A percentile compares a stretch with the other conserved stretches of the same genome.
phyloP scores from a whole-genome alignment of 2,113 vertebrate genomes.

The Eptesicus fuscus region DNA sequence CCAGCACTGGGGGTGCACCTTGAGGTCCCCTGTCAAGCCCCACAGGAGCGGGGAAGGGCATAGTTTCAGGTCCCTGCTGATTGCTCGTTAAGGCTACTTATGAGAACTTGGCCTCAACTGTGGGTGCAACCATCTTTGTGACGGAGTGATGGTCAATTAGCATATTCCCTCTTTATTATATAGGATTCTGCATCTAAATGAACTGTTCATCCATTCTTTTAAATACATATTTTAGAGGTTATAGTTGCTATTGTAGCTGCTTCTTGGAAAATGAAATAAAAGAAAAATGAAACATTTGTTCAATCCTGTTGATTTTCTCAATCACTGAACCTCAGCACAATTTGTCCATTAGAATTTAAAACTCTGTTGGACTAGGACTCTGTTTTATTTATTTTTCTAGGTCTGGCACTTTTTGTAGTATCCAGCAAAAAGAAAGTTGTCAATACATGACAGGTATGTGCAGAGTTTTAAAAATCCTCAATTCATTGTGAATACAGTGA shows the following conservation, averaged over 20 bases:
- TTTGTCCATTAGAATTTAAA: conserved; percentile 42
- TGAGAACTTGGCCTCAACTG: too few species aligned
- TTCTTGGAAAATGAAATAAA: conserved; percentile 52
- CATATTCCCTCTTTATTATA: too few species aligned
- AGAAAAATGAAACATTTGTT: conserved; percentile 49
- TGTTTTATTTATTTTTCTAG: background rate
- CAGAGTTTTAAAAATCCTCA: background rate
- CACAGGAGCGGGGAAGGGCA: too few species aligned
- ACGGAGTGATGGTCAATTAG: too few species aligned
- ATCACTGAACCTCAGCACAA: conserved; percentile 45
- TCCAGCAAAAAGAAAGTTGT: background rate
- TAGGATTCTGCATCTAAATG: background rate
- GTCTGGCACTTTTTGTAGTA: background rate
- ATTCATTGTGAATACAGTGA: background rate
- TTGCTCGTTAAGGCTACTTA: too few species aligned
- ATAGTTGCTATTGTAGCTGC: background rate
- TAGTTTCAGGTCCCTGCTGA: too few species aligned
- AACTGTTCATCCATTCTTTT: conserved; percentile 10
- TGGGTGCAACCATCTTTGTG: too few species aligned
- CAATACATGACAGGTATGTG: background rate
- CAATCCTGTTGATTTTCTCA: conserved; percentile 51
- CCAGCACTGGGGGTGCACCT: too few species aligned
- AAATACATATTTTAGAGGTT: conserved; percentile 1
- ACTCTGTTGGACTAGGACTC: background rate
- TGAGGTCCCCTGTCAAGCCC: too few species aligned